Evolutionary conservation across 2,888 invertebrate genomes (phyloP), one percentile per base, ranked within the genome.

Genomic region (Lucinisca nassula): DNA sequence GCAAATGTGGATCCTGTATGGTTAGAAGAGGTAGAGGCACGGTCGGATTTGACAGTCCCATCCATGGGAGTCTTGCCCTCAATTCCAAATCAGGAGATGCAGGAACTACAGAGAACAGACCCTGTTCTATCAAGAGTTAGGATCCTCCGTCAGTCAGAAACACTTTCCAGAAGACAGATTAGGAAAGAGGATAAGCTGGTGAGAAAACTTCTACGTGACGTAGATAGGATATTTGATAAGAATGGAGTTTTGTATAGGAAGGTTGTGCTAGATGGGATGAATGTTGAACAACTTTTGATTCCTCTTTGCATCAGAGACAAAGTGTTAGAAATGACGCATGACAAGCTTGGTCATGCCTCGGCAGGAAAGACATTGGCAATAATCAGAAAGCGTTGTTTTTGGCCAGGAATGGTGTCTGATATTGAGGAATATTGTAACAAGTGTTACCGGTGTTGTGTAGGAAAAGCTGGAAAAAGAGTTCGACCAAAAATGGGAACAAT

Each of bases 381-480:
- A 1, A 38, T 90, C 3, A 30, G 76, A 27, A 30, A 27, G 14
- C 82, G 93, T 70, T 90, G 80, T 58, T 92, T 82, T 76, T 92
- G 92, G 92, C 84, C 85, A 30, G 81, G 84, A n/a, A 86, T 91
- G 87, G 38, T 73, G 17, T 79, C 32, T 6, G 90, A 92, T 61
- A 76, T 91, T 12, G 73, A 84, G 21, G 45, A 58, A 4, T 87
- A 81, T 17, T 83, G 84, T 51, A 61, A 70, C 58, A 30, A 78
- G n/a, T 92, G 91, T 82, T 75, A 90, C 8, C 49, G 89, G 30
- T 92, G 92, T 84, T 73, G 70, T 24, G 24, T 88, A 12, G 74
- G 79, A 14, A 70, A 70, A 32, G 70, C 21, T 70, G 70, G 70
- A 32, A 70, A 37, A 37, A 79, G 70, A 14, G 58, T 80, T 32